Evolutionary conservation across 1,140 invertebrate species (phyloP).

Genomic region (Megalonaias nervosa): DNA sequence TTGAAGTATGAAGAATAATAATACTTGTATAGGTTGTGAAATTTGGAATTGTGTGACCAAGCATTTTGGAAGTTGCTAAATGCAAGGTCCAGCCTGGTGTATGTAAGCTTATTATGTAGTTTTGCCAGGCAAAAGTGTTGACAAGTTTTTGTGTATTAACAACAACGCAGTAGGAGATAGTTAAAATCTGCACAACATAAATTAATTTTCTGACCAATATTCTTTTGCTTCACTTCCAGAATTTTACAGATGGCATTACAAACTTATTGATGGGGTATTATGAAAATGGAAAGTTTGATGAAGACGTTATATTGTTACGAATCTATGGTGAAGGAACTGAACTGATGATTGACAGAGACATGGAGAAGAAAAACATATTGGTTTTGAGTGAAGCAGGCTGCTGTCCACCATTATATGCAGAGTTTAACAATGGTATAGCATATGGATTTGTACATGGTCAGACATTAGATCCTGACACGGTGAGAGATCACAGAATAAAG

Average conservation of each 20-base stretch:
- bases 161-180: too few relatives aligned
- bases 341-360: constrained; percentile 90
- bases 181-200: too few relatives aligned
- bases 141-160: too few relatives aligned
- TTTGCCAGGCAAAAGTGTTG: too few relatives aligned
- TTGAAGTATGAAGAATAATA: too few relatives aligned
- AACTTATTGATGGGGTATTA: constrained; percentile 92
- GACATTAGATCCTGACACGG: constrained; percentile 81
- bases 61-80: too few relatives aligned
- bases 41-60: too few relatives aligned
- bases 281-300: constrained; percentile 71
- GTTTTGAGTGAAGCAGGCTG: constrained; percentile 79
- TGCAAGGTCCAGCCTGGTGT: too few relatives aligned
- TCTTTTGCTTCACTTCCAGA: constrained; percentile 73
- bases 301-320: constrained; percentile 86
- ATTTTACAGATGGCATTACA: constrained; percentile 96
- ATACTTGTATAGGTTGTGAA: too few relatives aligned
- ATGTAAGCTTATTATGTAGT: too few relatives aligned
- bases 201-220: too few relatives aligned
- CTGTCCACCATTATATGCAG: constrained; percentile 89
- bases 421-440: constrained; percentile 94
- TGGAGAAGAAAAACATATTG: constrained; percentile 81
- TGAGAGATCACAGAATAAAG: constrained; percentile 74
- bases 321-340: constrained; percentile 96
- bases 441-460: constrained; percentile 93